Percentiles rank a stretch among this genome's conserved stretches.
Conservation (phyloP, 2,797 vertebrate genomes). For the Vespertilio murinus region DNA sequence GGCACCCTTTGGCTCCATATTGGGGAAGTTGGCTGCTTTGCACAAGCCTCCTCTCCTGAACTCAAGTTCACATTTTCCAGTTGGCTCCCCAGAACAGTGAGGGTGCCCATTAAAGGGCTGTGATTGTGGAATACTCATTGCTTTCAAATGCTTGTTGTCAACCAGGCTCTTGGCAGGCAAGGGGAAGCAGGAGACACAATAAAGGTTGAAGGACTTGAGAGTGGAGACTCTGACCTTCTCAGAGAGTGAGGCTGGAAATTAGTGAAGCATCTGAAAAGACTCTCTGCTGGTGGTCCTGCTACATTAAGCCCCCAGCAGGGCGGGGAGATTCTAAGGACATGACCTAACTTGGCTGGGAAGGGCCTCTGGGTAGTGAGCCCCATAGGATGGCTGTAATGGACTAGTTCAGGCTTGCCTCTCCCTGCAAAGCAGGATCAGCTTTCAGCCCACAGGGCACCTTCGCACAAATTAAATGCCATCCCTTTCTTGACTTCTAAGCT, state of each 20-base stretch:
- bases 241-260: not conserved
- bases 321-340: not conserved
- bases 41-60: not conserved
- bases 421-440: not conserved
- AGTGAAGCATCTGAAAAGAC: not conserved
- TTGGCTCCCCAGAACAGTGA: constrained; percentile 4
- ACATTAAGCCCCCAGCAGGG: not conserved
- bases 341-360: not conserved
- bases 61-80: not conserved
- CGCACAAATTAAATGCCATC: not conserved
- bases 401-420: not conserved
- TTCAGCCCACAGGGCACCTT: not conserved
- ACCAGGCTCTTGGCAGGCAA: not conserved
- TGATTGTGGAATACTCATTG: not conserved
- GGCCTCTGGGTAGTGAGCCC: not conserved
- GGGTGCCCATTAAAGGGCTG: not conserved
- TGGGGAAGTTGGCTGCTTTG: not conserved
- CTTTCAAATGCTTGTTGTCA: not conserved
- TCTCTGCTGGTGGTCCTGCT: not conserved
- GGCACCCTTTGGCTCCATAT: not conserved
- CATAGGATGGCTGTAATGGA: not conserved
- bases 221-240: not conserved
- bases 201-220: not conserved
- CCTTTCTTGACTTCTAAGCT: not conserved
- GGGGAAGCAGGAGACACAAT: not conserved